Base-by-base conservation (phyloP, 2,888 invertebrate species). In the Sinopyrophorus schimmeli region DNA sequence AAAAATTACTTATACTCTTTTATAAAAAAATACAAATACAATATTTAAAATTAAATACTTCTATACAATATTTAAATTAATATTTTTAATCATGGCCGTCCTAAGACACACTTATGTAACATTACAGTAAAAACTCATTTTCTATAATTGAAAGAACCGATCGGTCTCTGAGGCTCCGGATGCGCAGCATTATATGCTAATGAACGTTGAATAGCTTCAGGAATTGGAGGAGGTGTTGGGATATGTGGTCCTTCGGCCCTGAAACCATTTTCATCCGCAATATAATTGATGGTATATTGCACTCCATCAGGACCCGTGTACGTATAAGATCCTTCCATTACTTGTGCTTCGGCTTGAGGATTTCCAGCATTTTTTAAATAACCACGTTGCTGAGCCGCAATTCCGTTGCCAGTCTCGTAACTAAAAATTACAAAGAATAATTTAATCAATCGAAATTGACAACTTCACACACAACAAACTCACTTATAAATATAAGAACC, bases 261-360 rank as follows among this genome's bases (percentile, higher is more conserved):
- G 72, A 87, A 89, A 44, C 88, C 89, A 66, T 85, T 85, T 73
- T 89, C 89, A 69, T 89, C 89, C n/a, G 87, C 88, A 10, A 86
- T 77, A 59, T 87, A 88, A 20, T 76, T 81, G 37, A 81, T 76
- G 34, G 79, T 76, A 51, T 80, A 80, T 20, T 76, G 70, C 6
- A 78, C 71, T 42, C 80, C 80, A 62, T 81, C 80, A 7, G 80
- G 80, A 16, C 77, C 78, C n/a, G 78, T 79, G 64, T 80, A 81
- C 0, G 77, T 76, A 57, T 77, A 80, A 0, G 76, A 77, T 14
- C 80, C 80, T 68, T 80, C 79, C 68, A 77, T 79, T 9, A 78
- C 78, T 58, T 70, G 60, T 27, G 67, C 64, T 54, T 69, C 69
- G n/a, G 62, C 55, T 53, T 67, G 64, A 51, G 48, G 54, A 41